These are phyloP conservation scores for Apotomis turbidana DNA, from an alignment of 2,888 invertebrate genomes.

Conservation along the genomic window DNA sequence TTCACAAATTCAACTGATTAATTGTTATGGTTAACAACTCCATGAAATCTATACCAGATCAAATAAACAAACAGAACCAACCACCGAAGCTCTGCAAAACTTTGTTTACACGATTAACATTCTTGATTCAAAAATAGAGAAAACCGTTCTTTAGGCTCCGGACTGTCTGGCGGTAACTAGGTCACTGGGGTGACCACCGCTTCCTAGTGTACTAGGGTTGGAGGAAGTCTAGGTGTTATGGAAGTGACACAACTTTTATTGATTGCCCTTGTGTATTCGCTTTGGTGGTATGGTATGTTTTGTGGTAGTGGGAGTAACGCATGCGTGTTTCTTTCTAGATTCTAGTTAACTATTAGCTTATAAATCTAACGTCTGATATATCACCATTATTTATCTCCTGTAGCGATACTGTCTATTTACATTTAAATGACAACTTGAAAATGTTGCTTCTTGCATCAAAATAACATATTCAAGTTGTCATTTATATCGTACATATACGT, in stretches of 20 bases:
- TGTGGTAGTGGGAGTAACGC: background rate
- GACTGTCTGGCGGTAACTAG: slow-evolving; percentile 46
- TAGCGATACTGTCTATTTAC: too few species aligned
- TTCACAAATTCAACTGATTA: background rate
- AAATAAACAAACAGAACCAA: slow-evolving; percentile 16
- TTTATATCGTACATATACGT: too few species aligned
- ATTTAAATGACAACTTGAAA: too few species aligned
- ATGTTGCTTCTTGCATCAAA: too few species aligned
- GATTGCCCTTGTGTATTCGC: slow-evolving; percentile 8
- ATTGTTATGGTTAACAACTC: background rate
- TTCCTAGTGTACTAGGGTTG: slow-evolving; percentile 39
- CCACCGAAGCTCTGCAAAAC: slow-evolving; percentile 14
- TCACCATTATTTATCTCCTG: too few species aligned
- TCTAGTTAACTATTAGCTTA: too few species aligned
- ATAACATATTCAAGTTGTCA: too few species aligned
- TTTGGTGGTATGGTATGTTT: background rate
- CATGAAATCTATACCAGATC: slow-evolving; percentile 11
- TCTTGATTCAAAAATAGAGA: slow-evolving; percentile 3
- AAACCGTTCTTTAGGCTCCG: slow-evolving; percentile 27
- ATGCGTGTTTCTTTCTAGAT: too few species aligned
- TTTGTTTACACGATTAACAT: slow-evolving; percentile 10
- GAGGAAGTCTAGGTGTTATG: slow-evolving; percentile 25
- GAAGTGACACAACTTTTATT: slow-evolving; percentile 7
- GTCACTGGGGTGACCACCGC: slow-evolving; percentile 49
- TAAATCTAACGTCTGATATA: too few species aligned